Base-by-base conservation (phyloP, 2,888 invertebrate genomes). In the Thumatha senex region DNA sequence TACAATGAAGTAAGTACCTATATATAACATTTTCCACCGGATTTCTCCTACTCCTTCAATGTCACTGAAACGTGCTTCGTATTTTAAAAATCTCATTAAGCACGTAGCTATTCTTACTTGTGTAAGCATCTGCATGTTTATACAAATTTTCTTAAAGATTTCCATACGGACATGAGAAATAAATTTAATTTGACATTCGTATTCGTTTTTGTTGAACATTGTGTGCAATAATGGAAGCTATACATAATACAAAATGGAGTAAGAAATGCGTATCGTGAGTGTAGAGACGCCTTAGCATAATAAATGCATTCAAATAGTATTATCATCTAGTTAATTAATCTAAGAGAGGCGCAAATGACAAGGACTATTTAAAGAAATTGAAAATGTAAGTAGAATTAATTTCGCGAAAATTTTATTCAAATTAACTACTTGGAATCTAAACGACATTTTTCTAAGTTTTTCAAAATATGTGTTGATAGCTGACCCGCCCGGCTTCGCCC, bases 1-100 rank as follows among this genome's bases (percentile, higher is more conserved):
- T 62, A 61, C 67, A 7, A 63, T 46, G 54, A 54, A 67, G 9
- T 31, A 31, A 2, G 9, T 31, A 31, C 24, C 18, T 68, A 69
- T 73, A 72, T 78, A 74, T 73, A 75, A 70, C 70, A 60, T 74
- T 80, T 77, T 87, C 86, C 88, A 83, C 67, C 84, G 85, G 84
- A 84, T 80, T 82, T 78, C 80, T 80, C 65, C 70, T 75, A 59
- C 74, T 66, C 76, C 72, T 72, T 74, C 66, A 78, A 78, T 73
- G 73, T 77, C 72, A 78, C 74, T 76, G 66, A 65, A 72, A 70
- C 85, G 86, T 87, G 87, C 72, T 67, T 64, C 53, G 86, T 64
- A 74, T 87, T 78, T 80, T 80, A 84, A 87, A 77, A 75, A 71
- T 57, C 76, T 77, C 73, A 81, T 86, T 78, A 76, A 75, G 63